phyloP scores from a whole-genome alignment of 2,113 vertebrate species.

The Lynx canadensis region DNA sequence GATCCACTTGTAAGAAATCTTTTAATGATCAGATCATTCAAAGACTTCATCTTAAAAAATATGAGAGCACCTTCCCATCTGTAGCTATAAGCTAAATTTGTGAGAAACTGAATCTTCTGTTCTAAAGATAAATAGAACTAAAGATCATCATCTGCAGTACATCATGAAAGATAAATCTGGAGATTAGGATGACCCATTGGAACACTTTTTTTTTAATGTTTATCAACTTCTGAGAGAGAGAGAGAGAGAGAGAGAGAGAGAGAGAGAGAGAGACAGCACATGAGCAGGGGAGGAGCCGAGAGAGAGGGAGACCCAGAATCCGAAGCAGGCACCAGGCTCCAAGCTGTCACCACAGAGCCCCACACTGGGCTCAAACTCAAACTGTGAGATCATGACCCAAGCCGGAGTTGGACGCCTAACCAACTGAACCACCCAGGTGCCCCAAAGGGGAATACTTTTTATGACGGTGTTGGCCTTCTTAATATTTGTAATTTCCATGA shows the following conservation, averaged over 20 bases:
- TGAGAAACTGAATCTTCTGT: background rate
- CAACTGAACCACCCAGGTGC: too few species aligned
- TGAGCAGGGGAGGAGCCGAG: too few species aligned
- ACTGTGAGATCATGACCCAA: too few species aligned
- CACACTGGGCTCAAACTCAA: too few species aligned
- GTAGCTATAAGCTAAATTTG: background rate
- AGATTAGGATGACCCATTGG: background rate
- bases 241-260: too few species aligned
- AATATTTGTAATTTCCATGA: background rate
- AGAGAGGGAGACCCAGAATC: too few species aligned
- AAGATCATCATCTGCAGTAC: background rate
- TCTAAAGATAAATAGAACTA: background rate
- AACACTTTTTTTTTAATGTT: background rate
- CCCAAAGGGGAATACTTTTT: background rate
- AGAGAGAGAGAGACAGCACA: too few species aligned
- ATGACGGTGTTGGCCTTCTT: background rate
- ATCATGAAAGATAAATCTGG: background rate
- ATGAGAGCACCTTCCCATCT: background rate
- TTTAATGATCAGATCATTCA: background rate
- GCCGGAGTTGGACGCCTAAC: too few species aligned
- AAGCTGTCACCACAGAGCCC: too few species aligned
- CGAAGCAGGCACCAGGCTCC: too few species aligned
- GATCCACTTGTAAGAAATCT: background rate
- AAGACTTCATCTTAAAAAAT: background rate
- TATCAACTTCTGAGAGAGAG: too few species aligned